Evolutionary conservation across 2,888 invertebrate genomes (phyloP).

Genomic region (Drepanosiphum platanoidis): DNA sequence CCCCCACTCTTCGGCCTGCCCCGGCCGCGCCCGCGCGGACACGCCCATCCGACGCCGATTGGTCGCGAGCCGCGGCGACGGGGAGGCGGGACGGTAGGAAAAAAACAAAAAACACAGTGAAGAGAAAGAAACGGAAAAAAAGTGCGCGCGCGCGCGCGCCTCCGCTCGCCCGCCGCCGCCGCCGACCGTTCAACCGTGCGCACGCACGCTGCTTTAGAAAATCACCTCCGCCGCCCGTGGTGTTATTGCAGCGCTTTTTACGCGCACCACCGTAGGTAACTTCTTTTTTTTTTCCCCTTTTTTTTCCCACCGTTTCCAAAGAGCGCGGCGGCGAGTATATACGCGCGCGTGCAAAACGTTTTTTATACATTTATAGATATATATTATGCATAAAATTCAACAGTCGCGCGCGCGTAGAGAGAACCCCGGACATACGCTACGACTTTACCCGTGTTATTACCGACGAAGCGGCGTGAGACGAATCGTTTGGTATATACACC

Average conservation of each 20-base stretch:
- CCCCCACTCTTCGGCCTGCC: not conserved
- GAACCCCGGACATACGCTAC: not conserved
- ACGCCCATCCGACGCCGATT: slow-evolving; percentile 35
- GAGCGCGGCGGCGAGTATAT: no score
- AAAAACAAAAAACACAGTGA: not conserved
- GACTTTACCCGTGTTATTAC: no score
- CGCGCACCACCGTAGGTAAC: not conserved
- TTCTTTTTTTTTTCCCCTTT: not conserved
- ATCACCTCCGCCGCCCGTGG: not conserved
- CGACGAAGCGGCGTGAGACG: no score
- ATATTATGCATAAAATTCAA: not conserved
- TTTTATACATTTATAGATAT: not conserved
- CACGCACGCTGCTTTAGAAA: not conserved
- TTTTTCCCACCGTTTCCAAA: not conserved
- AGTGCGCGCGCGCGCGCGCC: not conserved
- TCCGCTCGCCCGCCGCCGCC: not conserved
- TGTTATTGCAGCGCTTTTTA: not conserved
- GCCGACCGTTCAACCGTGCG: not conserved
- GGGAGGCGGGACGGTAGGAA: slow-evolving; percentile 29
- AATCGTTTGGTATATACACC: no score
- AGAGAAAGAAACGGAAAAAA: slow-evolving; percentile 8
- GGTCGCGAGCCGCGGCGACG: not conserved
- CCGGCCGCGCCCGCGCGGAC: slow-evolving; percentile 23
- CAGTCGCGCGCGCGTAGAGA: not conserved
- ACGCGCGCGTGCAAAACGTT: no score